Conservation (phyloP, 2,113 vertebrate genomes). For the Nibea coibor region DNA sequence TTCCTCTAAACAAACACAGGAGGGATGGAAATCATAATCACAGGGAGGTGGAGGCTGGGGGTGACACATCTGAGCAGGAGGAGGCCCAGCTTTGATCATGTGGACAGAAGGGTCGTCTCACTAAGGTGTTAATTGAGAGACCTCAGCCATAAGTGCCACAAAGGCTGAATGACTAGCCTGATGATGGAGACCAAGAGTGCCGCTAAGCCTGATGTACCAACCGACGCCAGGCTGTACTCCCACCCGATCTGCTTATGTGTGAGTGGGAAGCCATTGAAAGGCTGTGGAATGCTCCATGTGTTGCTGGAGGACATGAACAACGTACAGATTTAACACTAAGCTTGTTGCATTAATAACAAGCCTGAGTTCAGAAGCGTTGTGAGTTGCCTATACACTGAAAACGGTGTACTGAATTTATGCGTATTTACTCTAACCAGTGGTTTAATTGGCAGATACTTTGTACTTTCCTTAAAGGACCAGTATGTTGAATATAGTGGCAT, state of each 20-base stretch:
- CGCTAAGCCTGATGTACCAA: slow-evolving; percentile 63
- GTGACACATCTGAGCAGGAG: slow-evolving; percentile 51
- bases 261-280: slow-evolving; percentile 2
- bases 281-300: slow-evolving; percentile 34
- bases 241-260: slow-evolving; percentile 46
- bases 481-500: no score
- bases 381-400: background rate
- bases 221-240: slow-evolving; percentile 36
- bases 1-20: slow-evolving; percentile 76
- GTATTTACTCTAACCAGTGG: background rate
- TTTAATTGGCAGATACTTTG: background rate
- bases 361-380: slow-evolving; percentile 1
- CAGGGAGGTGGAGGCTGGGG: slow-evolving; percentile 49
- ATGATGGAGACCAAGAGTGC: slow-evolving; percentile 28
- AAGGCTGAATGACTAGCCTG: background rate
- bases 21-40: slow-evolving; percentile 65
- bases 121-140: slow-evolving; percentile 73
- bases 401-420: no score
- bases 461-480: no score
- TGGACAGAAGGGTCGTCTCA: slow-evolving; percentile 67
- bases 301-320: slow-evolving; percentile 10
- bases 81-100: slow-evolving; percentile 76
- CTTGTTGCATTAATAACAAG: background rate
- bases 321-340: slow-evolving; percentile 52
- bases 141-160: slow-evolving; percentile 67